These are phyloP conservation scores for Scolopax mira DNA, from an alignment of 2,113 vertebrate genomes.

Conservation along the genomic window DNA sequence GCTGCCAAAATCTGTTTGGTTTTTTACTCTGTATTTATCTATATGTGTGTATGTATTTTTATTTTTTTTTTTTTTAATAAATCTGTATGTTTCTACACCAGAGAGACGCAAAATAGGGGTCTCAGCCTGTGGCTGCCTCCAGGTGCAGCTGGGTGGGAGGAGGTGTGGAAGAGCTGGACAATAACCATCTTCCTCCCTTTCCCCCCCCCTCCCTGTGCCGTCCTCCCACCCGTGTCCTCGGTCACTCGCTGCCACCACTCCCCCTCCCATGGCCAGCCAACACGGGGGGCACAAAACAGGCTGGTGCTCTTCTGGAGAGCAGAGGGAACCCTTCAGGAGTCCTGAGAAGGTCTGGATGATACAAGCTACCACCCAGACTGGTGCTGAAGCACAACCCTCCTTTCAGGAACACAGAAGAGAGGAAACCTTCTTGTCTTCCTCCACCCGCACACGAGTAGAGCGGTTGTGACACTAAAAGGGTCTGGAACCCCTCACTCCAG, in stretches of 20 bases:
- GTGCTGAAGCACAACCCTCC: background rate
- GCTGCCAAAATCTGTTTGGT: background rate
- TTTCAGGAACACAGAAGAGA: background rate
- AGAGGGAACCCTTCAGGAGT: fast-evolving
- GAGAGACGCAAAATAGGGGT: background rate
- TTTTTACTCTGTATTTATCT: too few relatives aligned
- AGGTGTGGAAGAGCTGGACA: background rate
- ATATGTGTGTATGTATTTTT: too few relatives aligned
- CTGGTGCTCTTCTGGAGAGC: background rate
- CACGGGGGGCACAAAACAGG: fast-evolving
- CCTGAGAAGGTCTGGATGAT: background rate
- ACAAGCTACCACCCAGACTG: background rate
- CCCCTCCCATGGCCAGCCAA: background rate
- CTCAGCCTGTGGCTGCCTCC: background rate
- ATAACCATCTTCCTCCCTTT: background rate
- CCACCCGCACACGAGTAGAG: background rate
- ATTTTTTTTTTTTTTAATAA: too few relatives aligned
- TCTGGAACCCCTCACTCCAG: too few relatives aligned
- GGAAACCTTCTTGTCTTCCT: background rate
- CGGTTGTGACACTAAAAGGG: background rate
- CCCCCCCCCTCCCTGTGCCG: background rate
- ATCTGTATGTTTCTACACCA: too few relatives aligned
- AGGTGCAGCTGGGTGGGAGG: background rate
- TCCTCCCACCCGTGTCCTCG: background rate
- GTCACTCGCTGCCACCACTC: background rate